Conservation (phyloP, 2,113 vertebrate genomes). For the Scomber colias region DNA sequence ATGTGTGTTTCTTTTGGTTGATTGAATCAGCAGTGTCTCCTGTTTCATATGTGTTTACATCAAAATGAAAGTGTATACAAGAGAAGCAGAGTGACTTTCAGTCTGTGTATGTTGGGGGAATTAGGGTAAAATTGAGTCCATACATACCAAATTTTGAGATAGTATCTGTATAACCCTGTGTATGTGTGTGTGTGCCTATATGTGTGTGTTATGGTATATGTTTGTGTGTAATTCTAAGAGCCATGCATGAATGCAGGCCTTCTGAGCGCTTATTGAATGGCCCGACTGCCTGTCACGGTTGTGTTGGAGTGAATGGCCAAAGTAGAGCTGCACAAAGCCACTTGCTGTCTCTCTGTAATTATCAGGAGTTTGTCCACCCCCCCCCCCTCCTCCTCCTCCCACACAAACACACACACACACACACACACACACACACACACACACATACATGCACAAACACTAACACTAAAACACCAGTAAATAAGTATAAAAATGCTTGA, state of each 20-base stretch:
- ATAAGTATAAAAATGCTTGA: background rate
- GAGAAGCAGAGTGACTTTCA: slow-evolving; percentile 29
- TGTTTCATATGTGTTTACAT: slow-evolving; percentile 70
- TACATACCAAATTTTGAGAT: slow-evolving; percentile 50
- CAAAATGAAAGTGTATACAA: slow-evolving; percentile 43
- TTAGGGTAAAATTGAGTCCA: slow-evolving; percentile 42
- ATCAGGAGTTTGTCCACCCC: slow-evolving; percentile 31
- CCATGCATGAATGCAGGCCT: slow-evolving; percentile 65
- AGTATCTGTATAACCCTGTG: slow-evolving; percentile 41
- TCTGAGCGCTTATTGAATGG: slow-evolving; percentile 49
- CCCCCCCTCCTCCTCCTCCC: slow-evolving; percentile 1
- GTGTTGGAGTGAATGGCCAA: slow-evolving; percentile 62
- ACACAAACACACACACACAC: no score
- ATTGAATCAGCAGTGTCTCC: slow-evolving; percentile 62
- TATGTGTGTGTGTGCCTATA: slow-evolving; percentile 24
- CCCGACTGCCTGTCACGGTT: slow-evolving; percentile 56
- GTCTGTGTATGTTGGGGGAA: slow-evolving; percentile 25
- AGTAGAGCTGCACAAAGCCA: slow-evolving; percentile 53
- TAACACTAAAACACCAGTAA: slow-evolving; percentile 3
- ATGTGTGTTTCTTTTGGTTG: slow-evolving; percentile 41
- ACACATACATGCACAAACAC: background rate
- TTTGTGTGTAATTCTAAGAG: slow-evolving; percentile 43
- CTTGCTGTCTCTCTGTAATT: slow-evolving; percentile 57
- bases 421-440: slow-evolving; percentile 16
- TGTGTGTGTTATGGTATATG: slow-evolving; percentile 22